Evolutionary conservation across 2,888 invertebrate genomes (phyloP).

Genomic region (Antheraea assamensis): DNA sequence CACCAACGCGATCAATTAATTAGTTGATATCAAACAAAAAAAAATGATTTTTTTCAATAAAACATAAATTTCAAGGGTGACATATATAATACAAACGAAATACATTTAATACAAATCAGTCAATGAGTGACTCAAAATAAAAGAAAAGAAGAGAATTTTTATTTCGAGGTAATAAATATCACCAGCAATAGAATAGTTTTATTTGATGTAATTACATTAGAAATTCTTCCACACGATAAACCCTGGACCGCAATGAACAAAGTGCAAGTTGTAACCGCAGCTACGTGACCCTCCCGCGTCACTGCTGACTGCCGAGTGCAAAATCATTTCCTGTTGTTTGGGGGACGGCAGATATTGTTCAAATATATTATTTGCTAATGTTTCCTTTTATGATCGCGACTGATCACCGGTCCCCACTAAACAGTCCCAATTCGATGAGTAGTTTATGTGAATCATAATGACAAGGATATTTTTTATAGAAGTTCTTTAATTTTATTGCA

Average conservation of each 20-base stretch:
- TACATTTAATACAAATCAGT: neutral
- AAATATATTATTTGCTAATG: slow-evolving; percentile 17
- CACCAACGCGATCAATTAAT: too few relatives aligned
- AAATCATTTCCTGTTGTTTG: slow-evolving; percentile 38
- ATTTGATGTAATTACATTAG: slow-evolving; percentile 22
- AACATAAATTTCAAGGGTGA: too few relatives aligned
- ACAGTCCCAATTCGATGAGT: too few relatives aligned
- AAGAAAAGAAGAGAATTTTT: neutral
- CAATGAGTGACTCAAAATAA: neutral
- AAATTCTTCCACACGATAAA: slow-evolving; percentile 28
- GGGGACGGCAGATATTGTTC: slow-evolving; percentile 15
- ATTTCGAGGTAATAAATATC: neutral
- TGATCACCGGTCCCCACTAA: neutral
- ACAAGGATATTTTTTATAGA: neutral
- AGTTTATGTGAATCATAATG: neutral
- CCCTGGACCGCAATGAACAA: slow-evolving; percentile 22
- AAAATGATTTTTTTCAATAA: too few relatives aligned
- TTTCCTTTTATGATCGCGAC: slow-evolving; percentile 10
- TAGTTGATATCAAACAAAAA: too few relatives aligned
- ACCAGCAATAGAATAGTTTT: neutral
- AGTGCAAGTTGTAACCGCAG: slow-evolving; percentile 19
- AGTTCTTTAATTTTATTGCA: neutral
- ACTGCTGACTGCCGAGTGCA: slow-evolving; percentile 25
- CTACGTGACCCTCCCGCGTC: slow-evolving; percentile 25
- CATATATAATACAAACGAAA: too few relatives aligned